phyloP scores from a whole-genome alignment of 2,888 invertebrate genomes.

The Dryococelus australis region DNA sequence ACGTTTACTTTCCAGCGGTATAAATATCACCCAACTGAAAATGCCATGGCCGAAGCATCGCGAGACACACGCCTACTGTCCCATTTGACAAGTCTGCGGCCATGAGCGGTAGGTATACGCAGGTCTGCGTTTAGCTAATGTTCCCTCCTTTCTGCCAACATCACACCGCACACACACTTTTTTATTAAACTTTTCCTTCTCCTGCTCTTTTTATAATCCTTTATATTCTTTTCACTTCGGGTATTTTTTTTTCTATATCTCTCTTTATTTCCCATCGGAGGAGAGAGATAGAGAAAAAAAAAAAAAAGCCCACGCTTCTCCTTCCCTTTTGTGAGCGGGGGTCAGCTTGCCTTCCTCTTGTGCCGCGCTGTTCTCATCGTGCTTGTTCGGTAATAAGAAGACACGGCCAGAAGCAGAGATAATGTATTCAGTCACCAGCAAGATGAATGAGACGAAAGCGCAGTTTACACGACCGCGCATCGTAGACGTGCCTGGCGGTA shows the following conservation, averaged over 20 bases:
- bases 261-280: slow-evolving; percentile 5
- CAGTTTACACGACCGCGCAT: neutral
- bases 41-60: too few relatives aligned
- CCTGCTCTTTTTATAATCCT: slow-evolving; percentile 19
- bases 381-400: slow-evolving; percentile 33
- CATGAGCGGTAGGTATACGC: neutral
- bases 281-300: neutral
- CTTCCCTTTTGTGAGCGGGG: slow-evolving; percentile 18
- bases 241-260: slow-evolving; percentile 22
- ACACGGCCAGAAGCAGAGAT: slow-evolving; percentile 26
- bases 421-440: slow-evolving; percentile 27
- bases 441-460: slow-evolving; percentile 21
- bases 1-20: too few relatives aligned
- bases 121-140: neutral
- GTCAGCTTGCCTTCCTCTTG: neutral
- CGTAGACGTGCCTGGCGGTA: neutral
- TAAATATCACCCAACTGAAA: too few relatives aligned
- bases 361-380: slow-evolving; percentile 31
- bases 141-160: slow-evolving; percentile 24
- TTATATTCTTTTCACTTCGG: slow-evolving; percentile 21
- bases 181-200: slow-evolving; percentile 5
- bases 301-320: neutral
- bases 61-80: too few relatives aligned
- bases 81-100: too few relatives aligned
- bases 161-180: slow-evolving; percentile 8